These are phyloP conservation scores for Anticlea derivata DNA, from an alignment of 2,888 invertebrate species.

Conservation along the genomic window DNA sequence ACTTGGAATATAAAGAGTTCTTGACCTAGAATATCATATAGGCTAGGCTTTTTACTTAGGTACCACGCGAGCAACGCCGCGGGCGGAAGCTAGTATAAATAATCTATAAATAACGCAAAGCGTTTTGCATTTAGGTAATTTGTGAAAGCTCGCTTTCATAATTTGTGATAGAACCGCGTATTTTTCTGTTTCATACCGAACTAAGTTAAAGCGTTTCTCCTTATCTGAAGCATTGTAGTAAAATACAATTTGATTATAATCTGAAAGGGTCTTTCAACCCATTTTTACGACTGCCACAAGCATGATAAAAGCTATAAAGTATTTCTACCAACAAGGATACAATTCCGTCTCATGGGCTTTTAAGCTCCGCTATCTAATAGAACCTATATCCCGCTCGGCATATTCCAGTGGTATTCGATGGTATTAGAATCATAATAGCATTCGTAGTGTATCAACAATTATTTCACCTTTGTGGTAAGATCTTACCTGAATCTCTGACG, in stretches of 20 bases:
- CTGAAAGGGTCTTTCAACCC: conserved; percentile 38
- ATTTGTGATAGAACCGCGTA: conserved; percentile 14
- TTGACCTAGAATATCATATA: too few species aligned
- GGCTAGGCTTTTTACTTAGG: too few species aligned
- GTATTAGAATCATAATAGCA: background rate
- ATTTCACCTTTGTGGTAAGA: background rate
- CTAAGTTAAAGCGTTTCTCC: conserved; percentile 29
- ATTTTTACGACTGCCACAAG: conserved; percentile 44
- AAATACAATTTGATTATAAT: conserved; percentile 41
- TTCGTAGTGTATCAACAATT: background rate
- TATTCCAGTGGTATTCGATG: background rate
- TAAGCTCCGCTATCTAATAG: conserved; percentile 12
- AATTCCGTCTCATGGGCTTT: conserved; percentile 29
- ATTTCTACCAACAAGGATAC: conserved; percentile 37
- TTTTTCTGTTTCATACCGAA: conserved; percentile 6
- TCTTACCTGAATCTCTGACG: conserved; percentile 23
- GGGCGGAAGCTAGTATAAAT: too few species aligned
- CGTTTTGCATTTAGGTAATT: too few species aligned
- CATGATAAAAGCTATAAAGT: conserved; percentile 41
- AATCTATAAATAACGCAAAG: too few species aligned
- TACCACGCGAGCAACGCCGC: too few species aligned
- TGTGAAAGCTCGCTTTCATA: background rate
- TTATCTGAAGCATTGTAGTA: conserved; percentile 41
- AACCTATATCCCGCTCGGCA: background rate
- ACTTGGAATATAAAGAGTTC: too few species aligned